A percentile compares a stretch with the other conserved stretches of the same genome.
These are phyloP conservation scores for Montipora efflorescens DNA, from an alignment of 64 coral and sea anemone genomes.

Conservation along the genomic window DNA sequence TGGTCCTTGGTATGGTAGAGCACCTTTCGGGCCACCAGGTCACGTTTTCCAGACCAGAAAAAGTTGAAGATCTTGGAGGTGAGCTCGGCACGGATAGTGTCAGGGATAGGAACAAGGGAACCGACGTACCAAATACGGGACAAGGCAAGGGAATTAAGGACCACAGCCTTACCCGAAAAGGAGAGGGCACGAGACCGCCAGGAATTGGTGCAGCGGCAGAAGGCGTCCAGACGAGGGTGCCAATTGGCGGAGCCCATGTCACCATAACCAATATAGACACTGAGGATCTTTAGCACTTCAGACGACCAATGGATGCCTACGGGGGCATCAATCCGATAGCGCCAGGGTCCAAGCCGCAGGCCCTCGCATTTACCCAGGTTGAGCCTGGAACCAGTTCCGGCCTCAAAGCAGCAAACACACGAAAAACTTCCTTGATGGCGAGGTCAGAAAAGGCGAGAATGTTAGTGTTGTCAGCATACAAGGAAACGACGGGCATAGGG, in stretches of 20 bases:
- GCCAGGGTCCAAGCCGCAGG: background rate
- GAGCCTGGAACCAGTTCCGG: background rate
- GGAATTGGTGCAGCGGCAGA: too few relatives aligned
- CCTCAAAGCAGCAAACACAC: background rate
- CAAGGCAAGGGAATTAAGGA: too few relatives aligned
- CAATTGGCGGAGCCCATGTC: background rate
- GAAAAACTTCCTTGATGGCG: background rate
- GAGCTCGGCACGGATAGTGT: too few relatives aligned
- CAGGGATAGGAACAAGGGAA: too few relatives aligned
- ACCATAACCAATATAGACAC: background rate
- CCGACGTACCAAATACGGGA: too few relatives aligned
- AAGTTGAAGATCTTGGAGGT: too few relatives aligned
- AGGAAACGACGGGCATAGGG: background rate
- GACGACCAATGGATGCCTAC: background rate
- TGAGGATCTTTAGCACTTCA: background rate
- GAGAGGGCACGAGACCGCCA: too few relatives aligned
- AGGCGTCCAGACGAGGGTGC: too few relatives aligned
- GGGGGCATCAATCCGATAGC: background rate
- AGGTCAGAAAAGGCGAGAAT: background rate
- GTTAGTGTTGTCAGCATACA: background rate
- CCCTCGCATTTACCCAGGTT: background rate
- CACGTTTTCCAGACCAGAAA: too few relatives aligned
- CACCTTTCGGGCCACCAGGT: too few relatives aligned
- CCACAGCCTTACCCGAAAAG: too few relatives aligned
- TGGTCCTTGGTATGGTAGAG: too few relatives aligned